Evolutionary conservation across 2,113 vertebrate genomes (phyloP).

Genomic region (Neodon shergylaensis): DNA sequence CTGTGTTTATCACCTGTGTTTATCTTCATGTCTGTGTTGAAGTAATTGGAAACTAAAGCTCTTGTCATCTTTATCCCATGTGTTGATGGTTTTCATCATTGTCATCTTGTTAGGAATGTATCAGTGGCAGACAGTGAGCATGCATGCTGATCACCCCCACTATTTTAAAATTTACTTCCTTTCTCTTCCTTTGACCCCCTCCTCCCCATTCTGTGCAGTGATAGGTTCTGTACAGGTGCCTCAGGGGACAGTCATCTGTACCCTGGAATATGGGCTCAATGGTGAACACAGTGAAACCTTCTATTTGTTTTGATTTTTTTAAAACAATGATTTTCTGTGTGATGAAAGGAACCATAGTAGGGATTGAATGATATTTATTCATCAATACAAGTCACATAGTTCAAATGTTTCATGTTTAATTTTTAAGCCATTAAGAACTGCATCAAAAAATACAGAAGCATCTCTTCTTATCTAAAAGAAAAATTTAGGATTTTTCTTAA

Average conservation of each 20-base stretch:
- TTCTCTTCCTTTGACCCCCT: neutral
- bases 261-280: neutral
- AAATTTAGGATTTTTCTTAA: neutral
- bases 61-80: neutral
- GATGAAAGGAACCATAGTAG: neutral
- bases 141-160: neutral
- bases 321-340: neutral
- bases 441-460: neutral
- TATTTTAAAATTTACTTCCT: neutral
- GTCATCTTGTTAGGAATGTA: neutral
- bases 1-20: neutral
- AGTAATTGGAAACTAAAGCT: too few relatives aligned
- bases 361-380: neutral
- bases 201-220: neutral
- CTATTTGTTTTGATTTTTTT: neutral
- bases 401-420: neutral
- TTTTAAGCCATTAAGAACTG: neutral
- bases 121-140: neutral
- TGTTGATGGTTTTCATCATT: neutral
- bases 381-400: neutral
- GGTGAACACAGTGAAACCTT: neutral
- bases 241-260: neutral
- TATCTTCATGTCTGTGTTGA: too few relatives aligned
- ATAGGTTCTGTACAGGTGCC: neutral
- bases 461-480: constrained; percentile 12